Conservation (phyloP, 2,797 vertebrate genomes). For the Phalloptychus januarius region DNA sequence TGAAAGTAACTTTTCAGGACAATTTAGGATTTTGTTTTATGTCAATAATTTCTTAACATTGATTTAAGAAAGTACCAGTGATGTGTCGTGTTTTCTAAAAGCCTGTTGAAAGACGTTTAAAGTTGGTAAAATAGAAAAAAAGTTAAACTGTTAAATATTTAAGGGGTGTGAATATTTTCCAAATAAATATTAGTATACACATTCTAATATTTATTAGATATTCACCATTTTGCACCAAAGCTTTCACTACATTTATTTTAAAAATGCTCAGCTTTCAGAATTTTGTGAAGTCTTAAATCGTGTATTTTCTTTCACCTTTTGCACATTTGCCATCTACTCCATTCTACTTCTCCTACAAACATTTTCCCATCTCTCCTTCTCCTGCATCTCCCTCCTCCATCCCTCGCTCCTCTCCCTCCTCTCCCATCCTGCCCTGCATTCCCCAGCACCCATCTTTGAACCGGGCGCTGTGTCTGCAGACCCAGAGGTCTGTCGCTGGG, state of each 20-base stretch:
- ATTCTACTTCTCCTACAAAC: constrained; percentile 33
- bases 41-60: too few relatives aligned
- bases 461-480: constrained; percentile 87
- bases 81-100: neutral
- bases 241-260: neutral
- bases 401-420: constrained; percentile 45
- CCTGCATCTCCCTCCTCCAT: constrained; percentile 5
- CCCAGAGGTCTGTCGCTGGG: constrained; percentile 89
- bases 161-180: neutral
- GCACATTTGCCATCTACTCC: constrained; percentile 10
- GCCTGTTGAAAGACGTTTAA: neutral
- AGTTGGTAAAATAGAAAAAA: neutral
- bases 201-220: too few relatives aligned
- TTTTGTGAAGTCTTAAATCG: neutral
- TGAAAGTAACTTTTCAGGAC: too few relatives aligned
- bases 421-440: constrained; percentile 62
- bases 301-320: neutral
- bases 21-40: too few relatives aligned
- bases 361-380: constrained; percentile 32
- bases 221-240: neutral
- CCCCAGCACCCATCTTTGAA: constrained; percentile 86
- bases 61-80: too few relatives aligned
- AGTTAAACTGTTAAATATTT: too few relatives aligned
- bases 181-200: neutral
- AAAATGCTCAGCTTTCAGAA: neutral